phyloP scores from a whole-genome alignment of 2,888 invertebrate genomes.

The Cryptosula pallasiana region DNA sequence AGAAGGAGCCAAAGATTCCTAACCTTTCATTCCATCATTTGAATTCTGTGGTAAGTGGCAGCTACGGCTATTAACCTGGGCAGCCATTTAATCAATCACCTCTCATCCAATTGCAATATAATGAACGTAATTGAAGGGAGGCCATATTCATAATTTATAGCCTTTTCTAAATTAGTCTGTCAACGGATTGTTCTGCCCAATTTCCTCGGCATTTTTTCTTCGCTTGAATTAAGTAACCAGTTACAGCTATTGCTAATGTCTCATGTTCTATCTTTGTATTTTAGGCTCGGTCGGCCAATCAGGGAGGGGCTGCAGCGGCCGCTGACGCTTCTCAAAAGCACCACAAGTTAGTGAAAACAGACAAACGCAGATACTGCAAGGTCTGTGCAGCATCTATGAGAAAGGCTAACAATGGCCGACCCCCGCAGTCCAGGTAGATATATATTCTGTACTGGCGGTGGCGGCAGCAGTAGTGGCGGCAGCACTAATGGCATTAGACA shows the following conservation, averaged over 20 bases:
- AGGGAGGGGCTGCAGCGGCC: background rate
- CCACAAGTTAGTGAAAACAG: constrained; percentile 12
- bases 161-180: background rate
- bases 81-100: background rate
- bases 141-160: no score
- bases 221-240: no score
- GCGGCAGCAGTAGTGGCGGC: background rate
- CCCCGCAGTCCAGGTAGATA: constrained; percentile 6
- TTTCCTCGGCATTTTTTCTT: background rate
- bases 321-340: background rate
- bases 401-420: constrained; percentile 22
- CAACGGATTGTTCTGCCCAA: background rate
- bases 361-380: constrained; percentile 19
- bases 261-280: background rate
- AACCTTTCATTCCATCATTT: background rate
- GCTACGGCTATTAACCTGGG: no score
- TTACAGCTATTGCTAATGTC: no score
- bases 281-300: background rate
- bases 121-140: background rate
- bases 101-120: background rate
- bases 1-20: background rate
- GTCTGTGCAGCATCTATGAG: background rate
- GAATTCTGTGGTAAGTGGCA: background rate
- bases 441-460: background rate
- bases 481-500: background rate